Conservation (phyloP, 23 tunicate genomes). For the Styela clava region DNA sequence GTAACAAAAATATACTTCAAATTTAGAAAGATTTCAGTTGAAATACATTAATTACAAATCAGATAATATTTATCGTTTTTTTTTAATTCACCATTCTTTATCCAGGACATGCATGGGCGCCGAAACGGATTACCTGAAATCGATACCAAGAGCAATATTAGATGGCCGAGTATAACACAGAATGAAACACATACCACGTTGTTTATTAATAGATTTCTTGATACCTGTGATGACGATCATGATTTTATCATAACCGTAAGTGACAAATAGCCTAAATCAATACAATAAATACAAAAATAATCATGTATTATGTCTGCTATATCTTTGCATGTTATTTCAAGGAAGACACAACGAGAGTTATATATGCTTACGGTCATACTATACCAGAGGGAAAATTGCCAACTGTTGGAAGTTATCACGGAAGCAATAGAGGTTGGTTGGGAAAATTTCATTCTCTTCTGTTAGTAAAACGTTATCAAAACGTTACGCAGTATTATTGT, state of each 20-base stretch:
- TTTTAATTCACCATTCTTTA: too few species aligned
- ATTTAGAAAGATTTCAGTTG: too few species aligned
- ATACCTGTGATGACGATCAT: constrained; percentile 24
- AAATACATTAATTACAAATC: too few species aligned
- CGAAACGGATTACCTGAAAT: neutral
- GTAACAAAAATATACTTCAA: too few species aligned
- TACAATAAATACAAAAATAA: too few species aligned
- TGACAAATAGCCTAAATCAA: neutral
- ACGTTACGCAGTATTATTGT: too few species aligned
- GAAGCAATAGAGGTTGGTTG: neutral
- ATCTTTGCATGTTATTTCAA: too few species aligned
- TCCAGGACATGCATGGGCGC: constrained; percentile 18
- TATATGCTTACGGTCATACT: constrained; percentile 9
- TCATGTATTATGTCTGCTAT: too few species aligned
- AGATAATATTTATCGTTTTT: too few species aligned
- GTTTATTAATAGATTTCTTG: constrained; percentile 3
- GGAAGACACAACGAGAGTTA: constrained; percentile 23
- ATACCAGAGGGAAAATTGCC: constrained; percentile 9
- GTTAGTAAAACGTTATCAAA: neutral
- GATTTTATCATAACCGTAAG: constrained; percentile 24
- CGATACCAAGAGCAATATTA: neutral
- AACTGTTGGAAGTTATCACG: neutral
- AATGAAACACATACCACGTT: constrained; percentile 29
- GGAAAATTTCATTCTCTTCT: neutral
- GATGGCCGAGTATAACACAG: neutral